Evolutionary conservation across 2,113 vertebrate genomes (phyloP), one percentile per base, ranked within the genome.

Genomic region (Thinocorus orbignyianus): DNA sequence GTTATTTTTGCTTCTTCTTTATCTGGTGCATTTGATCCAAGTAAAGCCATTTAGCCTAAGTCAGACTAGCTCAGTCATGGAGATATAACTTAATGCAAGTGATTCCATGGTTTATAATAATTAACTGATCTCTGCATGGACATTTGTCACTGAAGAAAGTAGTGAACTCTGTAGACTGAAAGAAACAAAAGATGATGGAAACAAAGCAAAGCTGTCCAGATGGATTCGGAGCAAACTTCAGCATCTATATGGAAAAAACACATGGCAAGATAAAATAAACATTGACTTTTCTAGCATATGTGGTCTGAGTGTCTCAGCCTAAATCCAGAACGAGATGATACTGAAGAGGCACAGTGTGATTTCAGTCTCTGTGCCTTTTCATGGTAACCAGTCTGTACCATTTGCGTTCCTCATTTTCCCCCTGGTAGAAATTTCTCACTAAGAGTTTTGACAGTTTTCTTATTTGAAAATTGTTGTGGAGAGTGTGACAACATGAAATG

Each of bases 401-500:
- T 79, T 96, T 90, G 90, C 10, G 10, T 77, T 94, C 95, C 79
- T 94, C 51, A 62, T 96, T 95, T 93, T 66, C 66, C 37, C 68
- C 77, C 85, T 88, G 46, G 87, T 92, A 93, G 66, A 95, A 94
- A 94, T 96, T 95, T 96, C 85, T 96, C 90, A 94, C 87, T 88
- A 79, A 92, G 52, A 35, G 68, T 95, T 96, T 82, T 92, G 90
- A 93, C 95, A 96, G 92, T 96, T 97, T 94, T 95, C 96, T n/a
- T n/a, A n/a, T n/a, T n/a, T n/a, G n/a, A n/a, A 92, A 74, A 97
- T 95, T 89, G 83, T 95, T 62, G 0, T 95, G 95, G 86, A 92
- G 81, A 95, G 78, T 95, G 72, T 94, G 95, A 89, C 86, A 96
- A 97, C 93, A 87, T 64, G 86, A 97, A 97, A 96, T 93, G 83